Conservation (phyloP, 2,888 invertebrate genomes). For the Unio delphinus region DNA sequence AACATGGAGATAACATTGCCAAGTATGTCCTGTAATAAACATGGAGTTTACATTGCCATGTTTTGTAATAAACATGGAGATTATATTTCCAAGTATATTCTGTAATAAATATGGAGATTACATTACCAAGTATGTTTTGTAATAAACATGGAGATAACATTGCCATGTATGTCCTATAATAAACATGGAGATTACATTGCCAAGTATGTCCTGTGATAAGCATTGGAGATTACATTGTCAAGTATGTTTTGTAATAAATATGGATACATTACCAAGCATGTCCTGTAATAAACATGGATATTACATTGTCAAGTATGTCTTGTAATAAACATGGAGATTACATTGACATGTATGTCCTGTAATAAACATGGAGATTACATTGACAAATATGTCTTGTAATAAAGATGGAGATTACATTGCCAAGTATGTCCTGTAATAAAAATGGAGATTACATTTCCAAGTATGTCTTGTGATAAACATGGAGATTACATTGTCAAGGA, state of each 20-base stretch:
- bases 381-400: not conserved
- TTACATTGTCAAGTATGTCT: not conserved
- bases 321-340: too few relatives aligned
- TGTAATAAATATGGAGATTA: too few relatives aligned
- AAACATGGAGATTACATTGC: not conserved
- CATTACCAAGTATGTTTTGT: too few relatives aligned
- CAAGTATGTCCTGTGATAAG: not conserved
- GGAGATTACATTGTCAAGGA: slow-evolving; percentile 51
- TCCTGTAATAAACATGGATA: slow-evolving; percentile 34
- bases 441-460: not conserved
- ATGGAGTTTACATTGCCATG: not conserved
- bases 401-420: slow-evolving; percentile 37
- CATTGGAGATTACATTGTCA: slow-evolving; percentile 28
- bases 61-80: too few relatives aligned
- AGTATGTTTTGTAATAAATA: slow-evolving; percentile 14
- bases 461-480: not conserved
- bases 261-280: slow-evolving; percentile 45
- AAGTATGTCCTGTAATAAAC: not conserved
- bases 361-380: slow-evolving; percentile 3
- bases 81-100: too few relatives aligned
- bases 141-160: not conserved
- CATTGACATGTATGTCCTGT: slow-evolving; percentile 29
- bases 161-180: not conserved
- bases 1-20: too few relatives aligned
- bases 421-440: slow-evolving; percentile 49